Conservation (phyloP, 2,888 invertebrate genomes). For the Drosophila aldrichi region DNA sequence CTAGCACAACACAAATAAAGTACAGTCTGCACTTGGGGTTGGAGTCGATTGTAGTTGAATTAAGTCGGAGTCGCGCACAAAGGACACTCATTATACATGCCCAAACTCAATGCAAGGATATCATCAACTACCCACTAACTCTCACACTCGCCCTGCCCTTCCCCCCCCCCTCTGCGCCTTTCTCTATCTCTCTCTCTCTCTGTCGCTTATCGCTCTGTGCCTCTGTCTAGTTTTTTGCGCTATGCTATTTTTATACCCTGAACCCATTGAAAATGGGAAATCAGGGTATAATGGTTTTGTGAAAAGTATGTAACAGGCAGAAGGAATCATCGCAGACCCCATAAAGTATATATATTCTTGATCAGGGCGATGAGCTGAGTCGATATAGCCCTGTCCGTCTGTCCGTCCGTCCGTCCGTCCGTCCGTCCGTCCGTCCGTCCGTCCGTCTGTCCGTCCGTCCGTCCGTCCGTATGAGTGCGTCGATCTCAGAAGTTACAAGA, state of each 20-base stretch:
- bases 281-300: too few relatives aligned
- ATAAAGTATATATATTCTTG: too few relatives aligned
- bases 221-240: conserved; percentile 23
- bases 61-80: conserved; percentile 53
- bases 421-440: too few relatives aligned
- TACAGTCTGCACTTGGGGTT: conserved; percentile 24
- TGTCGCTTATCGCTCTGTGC: not conserved
- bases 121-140: conserved; percentile 1
- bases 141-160: not conserved
- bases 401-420: too few relatives aligned
- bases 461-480: too few relatives aligned
- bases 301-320: too few relatives aligned
- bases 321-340: too few relatives aligned
- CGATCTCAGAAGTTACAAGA: too few relatives aligned
- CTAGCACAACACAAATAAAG: conserved; percentile 47
- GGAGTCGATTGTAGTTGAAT: conserved; percentile 33
- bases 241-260: conserved; percentile 39
- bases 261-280: too few relatives aligned
- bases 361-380: too few relatives aligned
- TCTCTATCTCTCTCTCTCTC: not conserved
- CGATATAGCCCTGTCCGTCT: too few relatives aligned
- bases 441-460: too few relatives aligned
- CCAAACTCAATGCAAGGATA: conserved; percentile 18
- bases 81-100: conserved; percentile 72
- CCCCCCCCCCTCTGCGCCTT: not conserved